Evolutionary conservation across 1,140 invertebrate genomes (phyloP), one percentile per base, ranked within the genome.

Genomic region (Bombus ignitus): DNA sequence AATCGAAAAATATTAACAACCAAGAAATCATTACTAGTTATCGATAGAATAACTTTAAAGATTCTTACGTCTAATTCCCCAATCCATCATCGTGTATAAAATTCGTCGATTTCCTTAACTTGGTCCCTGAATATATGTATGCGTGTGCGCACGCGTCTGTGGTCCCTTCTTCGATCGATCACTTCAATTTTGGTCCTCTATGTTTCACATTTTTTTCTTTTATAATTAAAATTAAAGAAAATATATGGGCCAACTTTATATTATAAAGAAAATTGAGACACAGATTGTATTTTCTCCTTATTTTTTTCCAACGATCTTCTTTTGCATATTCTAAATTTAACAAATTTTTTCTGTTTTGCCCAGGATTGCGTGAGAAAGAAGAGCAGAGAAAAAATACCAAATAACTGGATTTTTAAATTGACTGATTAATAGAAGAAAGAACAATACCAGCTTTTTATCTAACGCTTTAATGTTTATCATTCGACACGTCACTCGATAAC

Each of bases 51-150:
- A 80, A 81, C 1, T 32, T 32, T 10, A 78, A 95, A 96, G 1
- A 53, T 77, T 44, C 97, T 97, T 97, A 97, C 97, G 97, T 96
- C 97, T 97, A 93, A 97, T 97, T 94, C 97, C 97, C 97, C 97
- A 97, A 96, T 97, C 97, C 97, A 97, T 97, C 96, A 97, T 97
- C 82, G 90, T 94, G 90, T 62, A 18, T 37, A 47, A 79, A 80
- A 62, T 44, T 44, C 32, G 53, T 59, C 28, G 57, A 53, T 72
- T 72, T 76, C 15, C 66, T 37, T 47, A 18, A 18, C 28, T 9
- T 83, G 81, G 81, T 76, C 44, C 59, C 81, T 76, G 71, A 75
- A 66, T 68, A 62, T 42, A 25, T 66, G 2, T 47, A 39, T 85
- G 28, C 53, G 28, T 13, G 28, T 37, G 42, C 28, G n/a, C 32